phyloP scores from a whole-genome alignment of 1,140 invertebrate species.

The Palaemon carinicauda region DNA sequence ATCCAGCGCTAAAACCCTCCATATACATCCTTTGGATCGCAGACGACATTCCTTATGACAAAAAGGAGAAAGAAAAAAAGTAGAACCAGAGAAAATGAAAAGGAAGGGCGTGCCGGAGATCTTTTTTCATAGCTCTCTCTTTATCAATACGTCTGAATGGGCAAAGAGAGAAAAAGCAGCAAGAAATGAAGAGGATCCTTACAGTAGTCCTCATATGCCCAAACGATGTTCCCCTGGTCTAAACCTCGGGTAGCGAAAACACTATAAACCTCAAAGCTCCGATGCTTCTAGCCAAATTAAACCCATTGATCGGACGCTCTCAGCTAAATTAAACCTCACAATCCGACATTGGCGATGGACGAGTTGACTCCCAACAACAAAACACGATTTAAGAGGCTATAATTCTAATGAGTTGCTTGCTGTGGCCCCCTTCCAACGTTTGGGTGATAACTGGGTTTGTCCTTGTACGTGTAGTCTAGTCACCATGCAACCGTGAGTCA shows the following conservation, averaged over 20 bases:
- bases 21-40: too few relatives aligned
- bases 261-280: conserved; percentile 39
- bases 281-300: conserved; percentile 57
- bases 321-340: conserved; percentile 57
- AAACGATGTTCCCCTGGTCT: neutral
- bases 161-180: too few relatives aligned
- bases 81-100: too few relatives aligned
- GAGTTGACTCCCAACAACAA: conserved; percentile 46
- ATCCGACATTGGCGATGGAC: conserved; percentile 46
- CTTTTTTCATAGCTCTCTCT: neutral
- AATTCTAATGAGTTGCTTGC: conserved; percentile 54
- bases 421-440: conserved; percentile 39
- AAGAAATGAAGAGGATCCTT: too few relatives aligned
- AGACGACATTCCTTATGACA: too few relatives aligned
- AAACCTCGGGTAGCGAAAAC: neutral
- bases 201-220: neutral
- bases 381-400: conserved; percentile 49
- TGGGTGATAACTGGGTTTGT: neutral
- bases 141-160: neutral
- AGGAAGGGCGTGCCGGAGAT: neutral
- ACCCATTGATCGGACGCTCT: conserved; percentile 55
- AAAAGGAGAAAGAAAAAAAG: too few relatives aligned
- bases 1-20: too few relatives aligned
- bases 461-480: neutral
- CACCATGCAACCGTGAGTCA: neutral